phyloP scores from a whole-genome alignment of 2,113 vertebrate genomes.

The Sorex araneus region DNA sequence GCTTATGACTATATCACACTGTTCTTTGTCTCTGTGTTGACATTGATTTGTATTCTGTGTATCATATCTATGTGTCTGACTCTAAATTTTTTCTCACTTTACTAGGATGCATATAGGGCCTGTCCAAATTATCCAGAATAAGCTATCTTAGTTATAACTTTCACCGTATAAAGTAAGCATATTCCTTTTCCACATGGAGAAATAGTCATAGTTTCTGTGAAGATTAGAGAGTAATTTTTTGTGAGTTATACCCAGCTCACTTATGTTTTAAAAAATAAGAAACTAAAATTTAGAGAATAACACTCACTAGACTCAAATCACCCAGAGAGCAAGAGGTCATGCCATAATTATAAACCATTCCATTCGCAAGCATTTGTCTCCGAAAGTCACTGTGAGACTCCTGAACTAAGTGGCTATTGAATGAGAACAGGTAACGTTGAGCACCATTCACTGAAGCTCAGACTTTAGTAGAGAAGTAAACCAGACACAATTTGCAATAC shows the following conservation, averaged over 20 bases:
- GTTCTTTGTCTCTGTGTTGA: not conserved
- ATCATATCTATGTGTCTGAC: not conserved
- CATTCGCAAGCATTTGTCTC: not conserved
- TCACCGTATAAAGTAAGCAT: not conserved
- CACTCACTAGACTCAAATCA: not conserved
- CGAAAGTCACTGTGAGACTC: not conserved
- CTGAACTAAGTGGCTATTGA: not conserved
- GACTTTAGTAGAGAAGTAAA: not conserved
- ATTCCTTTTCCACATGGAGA: not conserved
- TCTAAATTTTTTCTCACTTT: not conserved
- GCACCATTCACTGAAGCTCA: not conserved
- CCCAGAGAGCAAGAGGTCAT: not conserved
- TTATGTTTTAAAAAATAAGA: slow-evolving; percentile 13
- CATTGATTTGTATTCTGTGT: not conserved
- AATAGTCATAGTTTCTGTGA: not conserved
- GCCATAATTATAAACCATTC: not conserved
- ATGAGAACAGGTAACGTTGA: not conserved
- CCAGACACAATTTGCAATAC: not conserved
- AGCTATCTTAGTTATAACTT: not conserved
- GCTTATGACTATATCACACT: not conserved
- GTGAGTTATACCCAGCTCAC: not conserved
- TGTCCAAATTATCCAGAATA: not conserved
- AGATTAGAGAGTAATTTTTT: not conserved
- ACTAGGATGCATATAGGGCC: not conserved
- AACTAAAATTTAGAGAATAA: slow-evolving; percentile 25